Conservation (phyloP, 2,888 invertebrate genomes). For the Drosophila nr. perissopoda region DNA sequence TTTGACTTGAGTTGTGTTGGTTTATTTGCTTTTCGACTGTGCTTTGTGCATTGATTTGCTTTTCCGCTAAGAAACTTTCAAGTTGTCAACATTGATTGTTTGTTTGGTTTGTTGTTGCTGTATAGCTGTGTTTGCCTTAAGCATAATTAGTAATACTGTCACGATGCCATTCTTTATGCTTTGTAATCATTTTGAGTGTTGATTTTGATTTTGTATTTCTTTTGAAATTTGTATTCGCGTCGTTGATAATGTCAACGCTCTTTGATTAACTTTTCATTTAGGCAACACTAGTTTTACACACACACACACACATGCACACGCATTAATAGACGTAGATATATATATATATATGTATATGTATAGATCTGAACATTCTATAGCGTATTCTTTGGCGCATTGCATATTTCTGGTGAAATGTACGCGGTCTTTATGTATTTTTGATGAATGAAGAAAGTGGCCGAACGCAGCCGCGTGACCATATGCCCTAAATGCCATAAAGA, state of each 20-base stretch:
- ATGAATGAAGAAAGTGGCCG: constrained; percentile 69
- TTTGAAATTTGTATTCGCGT: constrained; percentile 45
- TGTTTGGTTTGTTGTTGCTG: constrained; percentile 23
- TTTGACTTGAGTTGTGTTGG: constrained; percentile 26
- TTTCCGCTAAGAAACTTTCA: constrained; percentile 50
- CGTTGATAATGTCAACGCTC: constrained; percentile 35
- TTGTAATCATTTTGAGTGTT: constrained; percentile 10
- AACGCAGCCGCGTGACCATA: constrained; percentile 60
- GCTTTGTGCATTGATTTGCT: constrained; percentile 24
- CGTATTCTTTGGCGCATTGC: constrained; percentile 47
- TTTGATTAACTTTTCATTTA: constrained; percentile 64
- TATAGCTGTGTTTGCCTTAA: constrained; percentile 39
- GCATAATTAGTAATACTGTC: constrained; percentile 72
- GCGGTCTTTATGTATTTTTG: constrained; percentile 68
- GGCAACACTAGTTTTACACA: constrained; percentile 13
- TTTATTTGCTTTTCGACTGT: constrained; percentile 38
- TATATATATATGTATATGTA: background rate
- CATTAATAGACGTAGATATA: background rate
- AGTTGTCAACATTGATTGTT: constrained; percentile 33
- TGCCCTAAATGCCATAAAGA: constrained; percentile 45
- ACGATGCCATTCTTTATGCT: constrained; percentile 64
- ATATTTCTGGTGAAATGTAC: constrained; percentile 70
- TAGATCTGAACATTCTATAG: constrained; percentile 48
- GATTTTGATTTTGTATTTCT: constrained; percentile 24
- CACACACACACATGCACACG: background rate